Conservation (phyloP, 2,888 invertebrate species). For the Papilio elwesi region DNA sequence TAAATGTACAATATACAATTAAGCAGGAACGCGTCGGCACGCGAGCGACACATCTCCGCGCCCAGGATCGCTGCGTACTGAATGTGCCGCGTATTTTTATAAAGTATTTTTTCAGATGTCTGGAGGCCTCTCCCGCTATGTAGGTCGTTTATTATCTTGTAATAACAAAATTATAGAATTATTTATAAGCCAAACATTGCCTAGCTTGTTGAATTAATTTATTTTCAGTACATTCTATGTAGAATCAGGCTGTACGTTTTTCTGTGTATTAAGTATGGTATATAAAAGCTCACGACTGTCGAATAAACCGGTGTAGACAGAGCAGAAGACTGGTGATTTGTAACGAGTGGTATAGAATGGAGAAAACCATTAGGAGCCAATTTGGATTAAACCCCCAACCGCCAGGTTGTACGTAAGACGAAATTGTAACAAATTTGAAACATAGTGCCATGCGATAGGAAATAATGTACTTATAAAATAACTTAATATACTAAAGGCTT, state of each 20-base stretch:
- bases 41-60: not conserved
- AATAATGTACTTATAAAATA: not conserved
- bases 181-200: slow-evolving; percentile 14
- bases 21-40: not conserved
- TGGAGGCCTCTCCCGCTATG: slow-evolving; percentile 12
- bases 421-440: too few relatives aligned
- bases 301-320: too few relatives aligned
- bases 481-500: not conserved
- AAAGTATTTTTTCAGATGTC: slow-evolving; percentile 17
- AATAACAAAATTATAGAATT: slow-evolving; percentile 14
- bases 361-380: too few relatives aligned
- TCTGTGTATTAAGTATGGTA: not conserved
- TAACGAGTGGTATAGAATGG: too few relatives aligned
- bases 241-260: not conserved
- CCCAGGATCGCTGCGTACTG: not conserved
- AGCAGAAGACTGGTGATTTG: too few relatives aligned
- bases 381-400: too few relatives aligned
- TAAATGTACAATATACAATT: not conserved
- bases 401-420: too few relatives aligned
- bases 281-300: not conserved
- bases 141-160: slow-evolving; percentile 16
- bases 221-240: not conserved
- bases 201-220: not conserved
- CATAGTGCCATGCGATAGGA: too few relatives aligned
- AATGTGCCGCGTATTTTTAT: not conserved